Evolutionary conservation across 2,113 vertebrate genomes (phyloP).

Genomic region (Chrysemys picta): DNA sequence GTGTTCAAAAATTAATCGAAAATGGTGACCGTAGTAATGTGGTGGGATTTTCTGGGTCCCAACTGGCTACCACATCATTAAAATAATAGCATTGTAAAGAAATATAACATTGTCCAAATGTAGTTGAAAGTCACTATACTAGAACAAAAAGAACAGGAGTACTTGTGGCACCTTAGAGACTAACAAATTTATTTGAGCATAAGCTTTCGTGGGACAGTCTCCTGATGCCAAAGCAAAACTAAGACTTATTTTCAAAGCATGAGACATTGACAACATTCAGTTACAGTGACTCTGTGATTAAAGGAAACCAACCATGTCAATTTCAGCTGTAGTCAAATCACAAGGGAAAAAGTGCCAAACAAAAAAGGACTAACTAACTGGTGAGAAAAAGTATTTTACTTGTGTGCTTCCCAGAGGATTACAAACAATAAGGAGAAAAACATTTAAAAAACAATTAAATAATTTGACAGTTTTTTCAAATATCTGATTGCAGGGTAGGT

Average conservation of each 20-base stretch:
- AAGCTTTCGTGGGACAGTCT: neutral
- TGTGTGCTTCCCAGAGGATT: neutral
- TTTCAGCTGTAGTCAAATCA: neutral
- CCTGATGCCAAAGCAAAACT: neutral
- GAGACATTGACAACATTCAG: neutral
- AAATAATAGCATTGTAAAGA: neutral
- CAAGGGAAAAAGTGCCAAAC: rapidly evolving
- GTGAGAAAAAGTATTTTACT: neutral
- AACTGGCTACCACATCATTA: rapidly evolving
- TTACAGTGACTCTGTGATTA: neutral
- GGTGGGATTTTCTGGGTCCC: neutral
- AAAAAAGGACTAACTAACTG: neutral
- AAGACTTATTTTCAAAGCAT: neutral
- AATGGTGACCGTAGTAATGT: neutral
- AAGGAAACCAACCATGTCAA: neutral
- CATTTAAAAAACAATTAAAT: neutral
- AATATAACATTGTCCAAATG: rapidly evolving
- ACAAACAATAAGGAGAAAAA: neutral
- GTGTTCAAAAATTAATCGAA: neutral
- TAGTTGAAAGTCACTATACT: neutral
- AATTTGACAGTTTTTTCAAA: neutral
- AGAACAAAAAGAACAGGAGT: neutral
- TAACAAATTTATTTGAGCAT: too few species aligned
- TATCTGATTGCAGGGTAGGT: neutral
- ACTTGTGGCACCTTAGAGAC: too few species aligned